Evolutionary conservation across 2,888 invertebrate species (phyloP).

Genomic region (Ceriagrion tenellum): DNA sequence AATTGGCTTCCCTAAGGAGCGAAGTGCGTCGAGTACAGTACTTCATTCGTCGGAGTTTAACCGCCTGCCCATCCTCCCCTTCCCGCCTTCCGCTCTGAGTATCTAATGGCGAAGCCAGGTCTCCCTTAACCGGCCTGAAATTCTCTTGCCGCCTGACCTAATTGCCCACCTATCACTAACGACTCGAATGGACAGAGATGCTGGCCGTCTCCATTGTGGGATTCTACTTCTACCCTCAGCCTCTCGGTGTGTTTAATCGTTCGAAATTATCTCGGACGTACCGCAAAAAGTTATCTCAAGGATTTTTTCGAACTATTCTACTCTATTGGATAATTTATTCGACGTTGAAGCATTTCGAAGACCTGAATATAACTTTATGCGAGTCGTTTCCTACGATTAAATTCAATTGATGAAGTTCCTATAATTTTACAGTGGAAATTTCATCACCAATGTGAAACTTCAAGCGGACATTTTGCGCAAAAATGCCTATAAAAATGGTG

Average conservation of each 20-base stretch:
- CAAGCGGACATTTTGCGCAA: too few species aligned
- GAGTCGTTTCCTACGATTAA: too few species aligned
- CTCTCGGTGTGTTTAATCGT: neutral
- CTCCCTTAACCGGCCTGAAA: neutral
- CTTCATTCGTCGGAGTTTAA: neutral
- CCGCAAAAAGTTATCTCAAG: too few species aligned
- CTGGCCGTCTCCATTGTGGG: neutral
- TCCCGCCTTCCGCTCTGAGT: neutral
- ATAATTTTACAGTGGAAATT: too few species aligned
- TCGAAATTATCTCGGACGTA: neutral
- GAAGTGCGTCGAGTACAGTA: neutral
- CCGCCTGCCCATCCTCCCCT: neutral
- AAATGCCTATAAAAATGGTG: too few species aligned
- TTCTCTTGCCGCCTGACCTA: neutral
- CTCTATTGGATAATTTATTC: too few species aligned
- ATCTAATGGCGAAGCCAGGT: neutral
- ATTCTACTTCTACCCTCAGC: neutral
- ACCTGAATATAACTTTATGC: too few species aligned
- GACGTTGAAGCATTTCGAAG: too few species aligned
- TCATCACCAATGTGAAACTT: too few species aligned
- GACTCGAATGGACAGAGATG: neutral
- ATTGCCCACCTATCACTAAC: neutral
- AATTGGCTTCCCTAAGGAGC: neutral
- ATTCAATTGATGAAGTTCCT: too few species aligned
- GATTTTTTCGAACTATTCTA: too few species aligned